Conservation (phyloP, 2,797 vertebrate genomes). For the Lacerta agilis region DNA sequence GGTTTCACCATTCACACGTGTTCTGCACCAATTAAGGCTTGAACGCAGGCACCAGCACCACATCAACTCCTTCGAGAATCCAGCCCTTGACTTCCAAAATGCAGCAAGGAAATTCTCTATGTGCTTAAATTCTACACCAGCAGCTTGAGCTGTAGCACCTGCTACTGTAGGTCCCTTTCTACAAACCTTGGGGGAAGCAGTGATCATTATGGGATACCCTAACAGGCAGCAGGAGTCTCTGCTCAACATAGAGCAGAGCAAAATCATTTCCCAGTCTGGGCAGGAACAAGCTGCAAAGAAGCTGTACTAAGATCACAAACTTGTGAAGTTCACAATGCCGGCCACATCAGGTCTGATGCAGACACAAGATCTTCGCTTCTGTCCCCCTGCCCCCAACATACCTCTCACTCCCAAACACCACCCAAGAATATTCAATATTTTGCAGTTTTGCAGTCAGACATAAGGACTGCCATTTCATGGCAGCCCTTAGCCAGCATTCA, state of each 20-base stretch:
- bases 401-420: neutral
- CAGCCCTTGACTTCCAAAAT: neutral
- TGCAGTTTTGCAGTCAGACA: neutral
- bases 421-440: neutral
- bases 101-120: too few species aligned
- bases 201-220: neutral
- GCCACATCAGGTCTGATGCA: neutral
- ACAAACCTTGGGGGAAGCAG: too few species aligned
- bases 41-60: too few species aligned
- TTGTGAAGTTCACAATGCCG: neutral
- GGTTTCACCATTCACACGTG: neutral
- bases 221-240: neutral
- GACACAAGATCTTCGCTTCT: too few species aligned
- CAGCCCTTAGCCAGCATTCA: neutral
- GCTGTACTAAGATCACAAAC: too few species aligned
- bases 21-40: neutral
- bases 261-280: too few species aligned
- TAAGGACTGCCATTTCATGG: accelerated
- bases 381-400: neutral
- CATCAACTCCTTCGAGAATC: neutral
- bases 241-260: too few species aligned
- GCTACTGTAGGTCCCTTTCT: neutral
- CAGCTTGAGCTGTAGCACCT: neutral
- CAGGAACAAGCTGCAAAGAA: too few species aligned
- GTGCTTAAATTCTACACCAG: too few species aligned